phyloP scores from a whole-genome alignment of 2,113 vertebrate species.

The Riparia riparia region DNA sequence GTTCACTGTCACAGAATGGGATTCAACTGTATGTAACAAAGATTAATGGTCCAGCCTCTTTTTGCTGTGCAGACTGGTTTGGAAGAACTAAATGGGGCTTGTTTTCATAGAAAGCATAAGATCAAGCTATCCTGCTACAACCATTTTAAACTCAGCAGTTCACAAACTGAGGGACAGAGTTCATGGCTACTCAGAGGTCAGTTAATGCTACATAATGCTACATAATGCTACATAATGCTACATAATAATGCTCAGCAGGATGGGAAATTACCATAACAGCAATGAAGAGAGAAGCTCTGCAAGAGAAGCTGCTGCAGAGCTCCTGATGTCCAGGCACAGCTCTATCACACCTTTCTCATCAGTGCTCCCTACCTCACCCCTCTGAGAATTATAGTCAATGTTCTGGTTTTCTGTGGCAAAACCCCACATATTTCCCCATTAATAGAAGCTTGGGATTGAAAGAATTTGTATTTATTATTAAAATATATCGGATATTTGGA shows the following conservation, averaged over 20 bases:
- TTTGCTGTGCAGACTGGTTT: not conserved
- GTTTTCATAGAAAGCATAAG: not conserved
- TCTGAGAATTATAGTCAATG: fast-evolving
- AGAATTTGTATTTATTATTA: not conserved
- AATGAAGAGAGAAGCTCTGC: not conserved
- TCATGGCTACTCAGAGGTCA: not conserved
- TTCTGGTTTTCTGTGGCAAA: not conserved
- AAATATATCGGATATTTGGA: not conserved
- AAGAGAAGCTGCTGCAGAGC: not conserved
- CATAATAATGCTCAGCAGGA: not conserved
- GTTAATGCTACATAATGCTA: not conserved
- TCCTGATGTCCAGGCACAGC: not conserved
- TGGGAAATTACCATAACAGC: not conserved
- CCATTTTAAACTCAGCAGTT: not conserved
- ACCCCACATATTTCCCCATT: fast-evolving
- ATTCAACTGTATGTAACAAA: not conserved
- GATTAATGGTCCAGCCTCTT: not conserved
- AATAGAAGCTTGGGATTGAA: not conserved
- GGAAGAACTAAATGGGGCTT: not conserved
- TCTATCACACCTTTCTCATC: not conserved
- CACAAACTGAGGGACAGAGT: not conserved
- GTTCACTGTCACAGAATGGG: not conserved
- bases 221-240: not conserved
- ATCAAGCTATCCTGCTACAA: not conserved
- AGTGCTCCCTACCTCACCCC: fast-evolving